These are phyloP conservation scores for Zonitis immaculata DNA, from an alignment of 2,888 invertebrate genomes.

Conservation along the genomic window DNA sequence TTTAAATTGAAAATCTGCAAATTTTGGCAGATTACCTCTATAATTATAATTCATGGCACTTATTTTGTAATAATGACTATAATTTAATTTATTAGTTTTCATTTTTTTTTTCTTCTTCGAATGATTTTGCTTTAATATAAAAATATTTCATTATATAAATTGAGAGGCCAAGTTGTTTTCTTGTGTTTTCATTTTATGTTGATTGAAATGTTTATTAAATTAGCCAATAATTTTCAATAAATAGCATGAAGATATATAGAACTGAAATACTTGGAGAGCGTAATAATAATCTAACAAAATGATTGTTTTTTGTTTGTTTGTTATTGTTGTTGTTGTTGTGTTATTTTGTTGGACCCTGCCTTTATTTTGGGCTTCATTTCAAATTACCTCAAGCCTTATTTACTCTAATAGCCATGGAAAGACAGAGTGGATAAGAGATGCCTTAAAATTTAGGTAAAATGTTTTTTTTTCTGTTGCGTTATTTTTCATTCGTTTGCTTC, in stretches of 20 bases:
- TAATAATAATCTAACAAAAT: not conserved
- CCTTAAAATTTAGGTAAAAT: slow-evolving; percentile 33
- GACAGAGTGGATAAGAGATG: slow-evolving; percentile 45
- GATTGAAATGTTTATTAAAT: not conserved
- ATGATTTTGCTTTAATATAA: slow-evolving; percentile 32
- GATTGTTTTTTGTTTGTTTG: not conserved
- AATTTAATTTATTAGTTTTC: slow-evolving; percentile 17
- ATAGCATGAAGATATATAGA: slow-evolving; percentile 12
- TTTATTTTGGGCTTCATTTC: slow-evolving; percentile 29
- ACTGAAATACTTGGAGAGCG: slow-evolving; percentile 29
- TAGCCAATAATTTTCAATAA: not conserved
- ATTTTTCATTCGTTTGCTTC: slow-evolving; percentile 5
- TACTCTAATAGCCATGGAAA: slow-evolving; percentile 41
- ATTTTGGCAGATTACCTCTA: slow-evolving; percentile 11
- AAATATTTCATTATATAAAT: slow-evolving; percentile 35
- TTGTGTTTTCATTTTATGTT: too few species aligned
- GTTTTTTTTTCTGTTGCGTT: slow-evolving; percentile 1
- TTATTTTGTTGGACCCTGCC: slow-evolving; percentile 46
- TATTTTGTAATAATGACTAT: slow-evolving; percentile 27
- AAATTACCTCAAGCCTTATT: slow-evolving; percentile 12
- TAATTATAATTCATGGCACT: slow-evolving; percentile 28
- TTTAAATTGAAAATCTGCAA: slow-evolving; percentile 15
- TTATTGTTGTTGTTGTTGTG: too few species aligned
- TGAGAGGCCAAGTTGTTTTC: slow-evolving; percentile 10
- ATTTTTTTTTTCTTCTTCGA: slow-evolving; percentile 23